These are phyloP conservation scores for Erebia palarica DNA, from an alignment of 2,888 invertebrate genomes.

Conservation along the genomic window DNA sequence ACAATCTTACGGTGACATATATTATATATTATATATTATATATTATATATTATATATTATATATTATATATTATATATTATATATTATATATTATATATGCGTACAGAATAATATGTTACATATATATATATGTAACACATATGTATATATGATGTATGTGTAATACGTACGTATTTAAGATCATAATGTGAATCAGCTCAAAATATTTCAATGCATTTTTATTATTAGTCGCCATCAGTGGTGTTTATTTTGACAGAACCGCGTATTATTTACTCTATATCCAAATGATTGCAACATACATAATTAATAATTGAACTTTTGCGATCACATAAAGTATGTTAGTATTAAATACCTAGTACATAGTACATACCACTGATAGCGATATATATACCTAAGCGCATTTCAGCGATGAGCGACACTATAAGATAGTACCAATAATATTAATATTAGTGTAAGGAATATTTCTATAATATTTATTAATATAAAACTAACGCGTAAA, in stretches of 20 bases:
- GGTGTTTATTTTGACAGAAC: not conserved
- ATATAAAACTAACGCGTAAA: not conserved
- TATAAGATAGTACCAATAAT: constrained; percentile 2
- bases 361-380: not conserved
- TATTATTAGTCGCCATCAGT: not conserved
- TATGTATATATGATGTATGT: too few species aligned
- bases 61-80: too few species aligned
- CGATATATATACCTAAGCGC: constrained; percentile 10
- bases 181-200: not conserved
- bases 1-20: too few species aligned
- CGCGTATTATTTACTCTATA: not conserved
- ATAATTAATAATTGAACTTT: not conserved
- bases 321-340: not conserved
- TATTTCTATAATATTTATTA: constrained; percentile 1
- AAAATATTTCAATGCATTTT: constrained; percentile 24
- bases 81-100: too few species aligned
- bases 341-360: not conserved
- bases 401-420: constrained; percentile 6
- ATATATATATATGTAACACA: too few species aligned
- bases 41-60: too few species aligned
- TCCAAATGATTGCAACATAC: not conserved
- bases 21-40: too few species aligned
- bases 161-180: not conserved
- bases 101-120: too few species aligned
- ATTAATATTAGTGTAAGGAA: not conserved